phyloP scores from a whole-genome alignment of 2,888 invertebrate species.

The Lydus trimaculatus region DNA sequence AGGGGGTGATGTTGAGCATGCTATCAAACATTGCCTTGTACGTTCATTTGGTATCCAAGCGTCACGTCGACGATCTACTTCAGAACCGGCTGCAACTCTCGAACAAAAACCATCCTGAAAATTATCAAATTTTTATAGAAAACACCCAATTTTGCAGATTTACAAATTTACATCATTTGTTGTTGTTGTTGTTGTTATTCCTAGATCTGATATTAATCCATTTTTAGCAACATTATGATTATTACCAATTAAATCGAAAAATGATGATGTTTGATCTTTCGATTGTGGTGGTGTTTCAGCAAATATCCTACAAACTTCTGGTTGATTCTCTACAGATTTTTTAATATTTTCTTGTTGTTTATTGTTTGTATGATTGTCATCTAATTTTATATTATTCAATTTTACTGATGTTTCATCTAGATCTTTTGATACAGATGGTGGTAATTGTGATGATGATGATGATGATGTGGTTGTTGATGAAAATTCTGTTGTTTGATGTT shows the following conservation, averaged over 20 bases:
- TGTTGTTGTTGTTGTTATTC: constrained; percentile 38
- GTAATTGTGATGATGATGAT: too few species aligned
- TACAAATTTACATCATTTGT: constrained; percentile 40
- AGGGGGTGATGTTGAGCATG: constrained; percentile 70
- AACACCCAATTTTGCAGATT: too few species aligned
- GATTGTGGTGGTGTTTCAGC: constrained; percentile 56
- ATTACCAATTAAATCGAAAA: constrained; percentile 61
- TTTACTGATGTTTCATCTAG: constrained; percentile 45
- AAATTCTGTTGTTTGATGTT: constrained; percentile 35
- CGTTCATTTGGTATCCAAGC: constrained; percentile 84
- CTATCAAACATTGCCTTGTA: constrained; percentile 72
- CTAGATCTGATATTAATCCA: constrained; percentile 46
- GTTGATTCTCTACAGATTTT: constrained; percentile 51
- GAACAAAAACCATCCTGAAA: constrained; percentile 53
- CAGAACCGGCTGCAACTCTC: constrained; percentile 61
- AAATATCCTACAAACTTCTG: constrained; percentile 62
- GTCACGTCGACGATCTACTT: constrained; percentile 69
- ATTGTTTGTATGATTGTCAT: constrained; percentile 39
- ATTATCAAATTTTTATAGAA: not conserved
- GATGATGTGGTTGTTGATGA: constrained; percentile 24
- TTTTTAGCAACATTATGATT: constrained; percentile 38
- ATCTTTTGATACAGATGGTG: constrained; percentile 43
- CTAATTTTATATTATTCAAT: constrained; percentile 39
- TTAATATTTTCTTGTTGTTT: constrained; percentile 37
- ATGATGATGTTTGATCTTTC: constrained; percentile 59